Percentiles rank a stretch among this genome's conserved stretches.
phyloP scores from a whole-genome alignment of 2,797 vertebrate species.

The Luscinia megarhynchos region DNA sequence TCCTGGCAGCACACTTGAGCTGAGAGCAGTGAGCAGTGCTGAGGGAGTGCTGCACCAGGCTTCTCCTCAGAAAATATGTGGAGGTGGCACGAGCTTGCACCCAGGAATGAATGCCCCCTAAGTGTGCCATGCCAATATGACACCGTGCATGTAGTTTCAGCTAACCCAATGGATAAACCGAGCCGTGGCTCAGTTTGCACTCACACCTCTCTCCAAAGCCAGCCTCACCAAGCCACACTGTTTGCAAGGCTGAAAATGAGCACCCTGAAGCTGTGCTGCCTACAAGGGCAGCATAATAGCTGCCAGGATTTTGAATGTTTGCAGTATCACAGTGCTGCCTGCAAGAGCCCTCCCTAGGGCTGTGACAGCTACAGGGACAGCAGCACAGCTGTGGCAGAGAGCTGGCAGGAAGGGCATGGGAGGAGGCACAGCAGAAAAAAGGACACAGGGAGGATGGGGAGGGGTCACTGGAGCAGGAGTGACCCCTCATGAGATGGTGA shows the following conservation, averaged over 20 bases:
- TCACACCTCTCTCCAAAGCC: not conserved
- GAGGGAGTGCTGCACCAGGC: not conserved
- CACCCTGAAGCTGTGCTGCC: not conserved
- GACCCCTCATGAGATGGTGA: not conserved
- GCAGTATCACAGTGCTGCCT: not conserved
- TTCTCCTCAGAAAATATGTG: not conserved
- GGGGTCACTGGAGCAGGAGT: not conserved
- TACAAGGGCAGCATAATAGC: not conserved
- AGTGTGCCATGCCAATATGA: not conserved
- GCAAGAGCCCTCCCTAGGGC: not conserved
- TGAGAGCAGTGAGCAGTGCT: not conserved
- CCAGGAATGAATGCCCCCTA: not conserved
- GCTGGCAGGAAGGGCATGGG: not conserved
- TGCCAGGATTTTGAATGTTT: not conserved
- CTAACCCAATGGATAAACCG: not conserved
- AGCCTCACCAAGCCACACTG: not conserved
- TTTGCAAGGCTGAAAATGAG: constrained; percentile 1
- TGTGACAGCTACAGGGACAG: fast-evolving
- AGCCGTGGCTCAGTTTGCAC: not conserved
- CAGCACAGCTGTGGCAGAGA: not conserved
- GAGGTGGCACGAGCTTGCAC: not conserved
- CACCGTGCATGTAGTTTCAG: not conserved
- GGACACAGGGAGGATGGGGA: not conserved
- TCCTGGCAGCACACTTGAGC: not conserved
- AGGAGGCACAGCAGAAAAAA: not conserved